phyloP scores from a whole-genome alignment of 2,113 vertebrate species.

The Catharus minimus region DNA sequence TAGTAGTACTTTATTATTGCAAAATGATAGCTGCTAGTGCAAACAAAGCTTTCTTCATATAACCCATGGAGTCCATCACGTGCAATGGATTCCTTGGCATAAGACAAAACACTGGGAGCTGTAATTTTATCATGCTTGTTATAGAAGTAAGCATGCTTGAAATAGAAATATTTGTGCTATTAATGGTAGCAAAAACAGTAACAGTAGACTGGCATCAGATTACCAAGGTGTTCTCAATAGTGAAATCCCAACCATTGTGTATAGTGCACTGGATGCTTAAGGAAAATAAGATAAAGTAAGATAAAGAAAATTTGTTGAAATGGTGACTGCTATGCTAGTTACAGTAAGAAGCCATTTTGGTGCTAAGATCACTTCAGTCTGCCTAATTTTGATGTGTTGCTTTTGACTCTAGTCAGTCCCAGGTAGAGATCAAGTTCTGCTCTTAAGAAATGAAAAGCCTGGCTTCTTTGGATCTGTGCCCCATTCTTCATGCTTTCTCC shows the following conservation, averaged over 20 bases:
- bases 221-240: not conserved
- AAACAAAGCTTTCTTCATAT: not conserved
- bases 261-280: not conserved
- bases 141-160: not conserved
- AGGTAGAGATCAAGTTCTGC: not conserved
- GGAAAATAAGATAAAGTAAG: not conserved
- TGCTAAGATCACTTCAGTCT: not conserved
- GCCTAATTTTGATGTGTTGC: not conserved
- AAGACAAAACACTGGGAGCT: not conserved
- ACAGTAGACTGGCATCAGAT: not conserved
- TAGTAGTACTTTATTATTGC: not conserved
- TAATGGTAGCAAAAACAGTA: not conserved
- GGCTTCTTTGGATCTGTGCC: not conserved
- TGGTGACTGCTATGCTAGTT: not conserved
- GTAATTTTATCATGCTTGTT: not conserved
- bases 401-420: not conserved
- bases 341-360: not conserved
- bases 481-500: not conserved
- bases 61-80: not conserved
- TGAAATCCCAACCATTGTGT: not conserved
- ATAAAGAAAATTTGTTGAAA: not conserved
- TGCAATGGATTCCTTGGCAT: not conserved
- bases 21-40: not conserved
- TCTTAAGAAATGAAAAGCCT: not conserved
- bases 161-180: constrained; percentile 7